Base-by-base conservation (phyloP, 1,140 invertebrate genomes). In the Goniozus legneri region DNA sequence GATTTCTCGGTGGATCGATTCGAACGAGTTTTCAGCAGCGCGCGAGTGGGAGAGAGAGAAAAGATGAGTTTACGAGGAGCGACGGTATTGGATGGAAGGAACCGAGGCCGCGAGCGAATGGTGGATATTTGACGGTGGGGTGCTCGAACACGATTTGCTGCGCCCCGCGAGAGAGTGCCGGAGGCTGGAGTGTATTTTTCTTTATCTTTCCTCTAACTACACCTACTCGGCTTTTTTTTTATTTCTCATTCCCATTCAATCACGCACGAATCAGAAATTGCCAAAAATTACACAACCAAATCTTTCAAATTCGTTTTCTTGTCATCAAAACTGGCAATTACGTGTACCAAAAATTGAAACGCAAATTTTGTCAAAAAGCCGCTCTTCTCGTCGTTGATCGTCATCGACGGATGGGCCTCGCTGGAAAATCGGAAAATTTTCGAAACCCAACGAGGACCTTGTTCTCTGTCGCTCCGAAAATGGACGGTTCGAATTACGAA, bases 41-140 rank as follows among this genome's bases (percentile, higher is more conserved):
- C n/a, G n/a, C n/a, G n/a, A n/a, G n/a, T n/a, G n/a, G 42, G 58
- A 47, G 56, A 44, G 57, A 55, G 56, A 44, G 57, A 56, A 52
- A 59, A 56, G 57, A 59, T 42, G 57, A 59, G 56, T 59, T 59
- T 59, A 58, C 57, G 56, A 59, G 57, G 57, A 54, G 58, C 57
- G 56, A 58, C 53, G 56, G 56, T 52, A 59, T 59, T 59, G 57
- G 57, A 44, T 52, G 57, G 57, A 59, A 59, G 56, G 34, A 59
- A 42, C 45, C 27, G 44, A 47, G 51, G 58, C 43, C 52, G 47
- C n/a, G n/a, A 52, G 56, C 57, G 57, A 59, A 59, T 59, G 47
- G 57, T 50, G 50, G 57, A 59, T 59, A 59, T 59, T 58, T 58
- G 56, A 57, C 41, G 56, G 57, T 58, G 56, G 57, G 55, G 45